Conservation (phyloP, 1,140 invertebrate genomes). For the Papilio machaon region DNA sequence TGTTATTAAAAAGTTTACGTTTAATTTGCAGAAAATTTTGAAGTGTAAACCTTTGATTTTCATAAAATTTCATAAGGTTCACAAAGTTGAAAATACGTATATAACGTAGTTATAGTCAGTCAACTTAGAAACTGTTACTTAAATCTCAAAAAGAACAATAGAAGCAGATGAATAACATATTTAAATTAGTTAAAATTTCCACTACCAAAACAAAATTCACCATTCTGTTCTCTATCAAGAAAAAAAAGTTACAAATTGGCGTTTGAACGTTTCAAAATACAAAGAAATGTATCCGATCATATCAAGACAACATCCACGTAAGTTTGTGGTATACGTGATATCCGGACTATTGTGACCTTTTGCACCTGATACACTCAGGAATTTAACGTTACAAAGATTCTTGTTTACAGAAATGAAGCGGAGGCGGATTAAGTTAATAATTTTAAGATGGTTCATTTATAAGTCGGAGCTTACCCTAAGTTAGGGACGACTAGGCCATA, state of each 20-base stretch:
- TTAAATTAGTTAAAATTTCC: too few species aligned
- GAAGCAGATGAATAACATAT: too few species aligned
- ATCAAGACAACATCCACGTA: not conserved
- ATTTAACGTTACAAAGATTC: not conserved
- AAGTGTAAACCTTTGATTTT: not conserved
- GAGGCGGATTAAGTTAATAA: not conserved
- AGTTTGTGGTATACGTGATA: conserved; percentile 20
- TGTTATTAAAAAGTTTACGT: not conserved
- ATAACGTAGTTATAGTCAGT: not conserved
- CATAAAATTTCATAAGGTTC: not conserved
- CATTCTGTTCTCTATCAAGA: too few species aligned
- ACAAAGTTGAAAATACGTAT: conserved; percentile 6
- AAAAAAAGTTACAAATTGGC: too few species aligned
- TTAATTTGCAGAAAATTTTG: not conserved
- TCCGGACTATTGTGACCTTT: conserved; percentile 17
- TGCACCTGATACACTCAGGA: not conserved
- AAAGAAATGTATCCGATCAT: not conserved
- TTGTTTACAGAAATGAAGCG: not conserved
- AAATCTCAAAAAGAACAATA: not conserved
- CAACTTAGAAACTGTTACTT: not conserved
- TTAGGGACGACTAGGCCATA: too few species aligned
- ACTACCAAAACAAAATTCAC: not conserved
- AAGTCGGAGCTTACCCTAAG: too few species aligned
- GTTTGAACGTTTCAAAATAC: not conserved
- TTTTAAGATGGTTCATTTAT: too few species aligned